Evolutionary conservation across 2,888 invertebrate genomes (phyloP).

Genomic region (Eugnorisma glareosa): DNA sequence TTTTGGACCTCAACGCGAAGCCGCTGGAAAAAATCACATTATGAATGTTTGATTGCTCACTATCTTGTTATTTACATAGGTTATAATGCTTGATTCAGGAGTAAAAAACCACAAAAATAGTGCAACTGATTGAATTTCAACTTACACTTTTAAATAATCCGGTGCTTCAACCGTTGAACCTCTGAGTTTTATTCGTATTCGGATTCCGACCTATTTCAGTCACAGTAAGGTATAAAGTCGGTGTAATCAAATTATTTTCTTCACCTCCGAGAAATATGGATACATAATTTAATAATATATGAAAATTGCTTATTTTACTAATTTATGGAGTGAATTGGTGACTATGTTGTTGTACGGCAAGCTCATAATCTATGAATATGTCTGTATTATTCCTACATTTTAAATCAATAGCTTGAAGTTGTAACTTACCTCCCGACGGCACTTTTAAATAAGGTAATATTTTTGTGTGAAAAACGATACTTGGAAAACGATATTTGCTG

Average conservation of each 20-base stretch:
- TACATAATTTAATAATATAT: conserved; percentile 3
- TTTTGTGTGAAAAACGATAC: conserved; percentile 30
- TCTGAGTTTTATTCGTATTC: background rate
- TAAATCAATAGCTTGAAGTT: conserved; percentile 5
- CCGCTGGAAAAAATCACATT: background rate
- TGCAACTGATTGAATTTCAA: background rate
- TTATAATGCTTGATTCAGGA: no score
- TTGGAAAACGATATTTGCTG: background rate
- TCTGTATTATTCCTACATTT: conserved; percentile 25
- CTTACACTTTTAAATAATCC: background rate
- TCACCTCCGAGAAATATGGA: background rate
- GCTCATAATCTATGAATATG: conserved; percentile 24
- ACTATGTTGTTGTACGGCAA: conserved; percentile 15
- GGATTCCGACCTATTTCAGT: background rate
- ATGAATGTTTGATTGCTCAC: background rate
- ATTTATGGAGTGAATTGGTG: conserved; percentile 30
- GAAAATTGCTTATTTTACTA: conserved; percentile 10
- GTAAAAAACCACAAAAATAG: no score
- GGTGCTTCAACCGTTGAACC: background rate
- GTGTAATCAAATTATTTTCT: background rate
- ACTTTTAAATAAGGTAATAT: conserved; percentile 19
- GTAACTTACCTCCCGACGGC: conserved; percentile 17
- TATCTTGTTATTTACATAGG: no score
- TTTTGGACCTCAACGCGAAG: background rate
- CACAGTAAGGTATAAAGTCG: background rate